phyloP scores from a whole-genome alignment of 2,113 vertebrate genomes.

The Oryzias woworae region DNA sequence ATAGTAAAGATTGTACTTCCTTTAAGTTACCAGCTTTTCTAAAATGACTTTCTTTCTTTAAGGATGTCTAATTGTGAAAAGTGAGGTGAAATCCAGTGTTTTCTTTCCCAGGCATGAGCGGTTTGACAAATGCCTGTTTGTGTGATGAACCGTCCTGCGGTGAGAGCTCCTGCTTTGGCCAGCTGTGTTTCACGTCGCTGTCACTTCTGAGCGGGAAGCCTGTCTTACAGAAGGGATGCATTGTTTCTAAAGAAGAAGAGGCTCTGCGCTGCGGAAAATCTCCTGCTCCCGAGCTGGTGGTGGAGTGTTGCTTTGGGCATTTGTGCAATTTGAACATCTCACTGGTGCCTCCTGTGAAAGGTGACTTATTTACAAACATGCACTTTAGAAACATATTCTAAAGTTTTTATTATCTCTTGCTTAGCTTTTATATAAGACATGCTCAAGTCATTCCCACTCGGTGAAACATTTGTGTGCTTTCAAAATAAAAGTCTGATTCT shows the following conservation, averaged over 20 bases:
- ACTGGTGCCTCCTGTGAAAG: conserved; percentile 81
- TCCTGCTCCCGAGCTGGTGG: conserved; percentile 80
- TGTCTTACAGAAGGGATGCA: conserved; percentile 87
- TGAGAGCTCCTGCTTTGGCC: conserved; percentile 83
- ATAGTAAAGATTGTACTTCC: too few relatives aligned
- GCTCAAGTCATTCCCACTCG: too few relatives aligned
- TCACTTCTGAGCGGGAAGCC: conserved; percentile 83
- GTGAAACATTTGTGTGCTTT: too few relatives aligned
- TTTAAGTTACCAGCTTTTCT: too few relatives aligned
- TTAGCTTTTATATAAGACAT: too few relatives aligned
- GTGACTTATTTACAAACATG: conserved; percentile 58
- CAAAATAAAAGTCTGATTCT: too few relatives aligned
- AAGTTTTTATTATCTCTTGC: too few relatives aligned
- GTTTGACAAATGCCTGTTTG: conserved; percentile 79
- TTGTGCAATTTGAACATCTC: conserved; percentile 94
- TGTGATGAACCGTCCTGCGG: conserved; percentile 88
- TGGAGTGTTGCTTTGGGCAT: conserved; percentile 90
- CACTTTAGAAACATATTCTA: too few relatives aligned
- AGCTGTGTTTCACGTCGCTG: conserved; percentile 89
- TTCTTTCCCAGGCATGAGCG: conserved; percentile 77
- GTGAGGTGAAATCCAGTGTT: conserved; percentile 2
- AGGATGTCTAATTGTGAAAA: background rate
- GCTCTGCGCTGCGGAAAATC: conserved; percentile 82
- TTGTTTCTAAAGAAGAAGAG: conserved; percentile 81
- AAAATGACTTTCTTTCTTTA: background rate